Base-by-base conservation (phyloP, 2,797 vertebrate species). In the Bradypodion ventrale region DNA sequence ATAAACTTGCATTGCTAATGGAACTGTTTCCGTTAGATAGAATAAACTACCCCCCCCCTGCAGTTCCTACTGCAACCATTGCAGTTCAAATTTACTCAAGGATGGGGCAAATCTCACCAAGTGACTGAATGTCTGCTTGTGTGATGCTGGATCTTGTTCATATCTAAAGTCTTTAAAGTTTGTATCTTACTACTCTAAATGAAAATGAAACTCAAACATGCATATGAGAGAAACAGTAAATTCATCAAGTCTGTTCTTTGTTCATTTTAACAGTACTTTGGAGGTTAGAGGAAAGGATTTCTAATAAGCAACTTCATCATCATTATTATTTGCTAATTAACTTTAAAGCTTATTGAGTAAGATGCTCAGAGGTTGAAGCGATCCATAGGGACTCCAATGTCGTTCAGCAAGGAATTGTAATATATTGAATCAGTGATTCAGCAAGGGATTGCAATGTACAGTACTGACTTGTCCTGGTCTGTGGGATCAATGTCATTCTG, bases 181-280 rank as follows among this genome's bases (percentile, higher is more conserved):
- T 84, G 60, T n/a, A 7, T 35, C 81, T 72, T 46, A 62, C 81
- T 92, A 87, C 69, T 86, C 66, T 86, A 85, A 87, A 78, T 86
- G 44, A 90, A 92, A 91, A 83, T 32, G 62, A 93, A 93, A 91
- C 60, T 40, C 77, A 72, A 87, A 82, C 2, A 13, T 80, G 78
- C 87, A 5, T 5, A 78, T 46, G 82, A 68, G 85, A 89, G 85
- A 91, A 85, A 87, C 82, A 91, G 89, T 83, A 93, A 93, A 93
- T 91, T 91, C 63, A 89, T 86, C 66, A 25, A 86, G 87, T 88
- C 87, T 94, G 87, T 88, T 90, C 86, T 92, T 90, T 92, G 84
- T 88, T 85, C 80, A 40, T 83, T 91, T 90, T 91, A 93, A 92
- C 68, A 89, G 88, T 37, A 81, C 78, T 93, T 93, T 90, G 75